Evolutionary conservation across 1,140 invertebrate species (phyloP).

Genomic region (Platyscapa corneri): DNA sequence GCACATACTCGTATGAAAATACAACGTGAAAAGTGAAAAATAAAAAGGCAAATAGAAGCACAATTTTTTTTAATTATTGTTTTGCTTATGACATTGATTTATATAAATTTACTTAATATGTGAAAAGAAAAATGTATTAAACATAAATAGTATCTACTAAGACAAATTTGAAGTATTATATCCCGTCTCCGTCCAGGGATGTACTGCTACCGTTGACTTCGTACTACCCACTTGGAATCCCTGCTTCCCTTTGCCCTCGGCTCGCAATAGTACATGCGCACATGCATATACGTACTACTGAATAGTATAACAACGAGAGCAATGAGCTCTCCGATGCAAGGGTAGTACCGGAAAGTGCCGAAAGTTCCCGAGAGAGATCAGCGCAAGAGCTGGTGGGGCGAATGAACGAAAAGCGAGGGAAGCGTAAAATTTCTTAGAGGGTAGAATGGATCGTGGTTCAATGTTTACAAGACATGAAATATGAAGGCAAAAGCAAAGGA

Average conservation of each 20-base stretch:
- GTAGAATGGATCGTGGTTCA: neutral
- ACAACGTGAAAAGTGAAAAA: no score
- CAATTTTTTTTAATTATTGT: no score
- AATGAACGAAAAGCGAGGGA: neutral
- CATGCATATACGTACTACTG: constrained; percentile 32
- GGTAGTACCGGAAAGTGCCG: constrained; percentile 49
- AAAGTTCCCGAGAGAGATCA: constrained; percentile 43
- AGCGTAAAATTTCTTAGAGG: neutral
- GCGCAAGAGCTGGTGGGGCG: no score
- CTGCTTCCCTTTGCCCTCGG: constrained; percentile 52
- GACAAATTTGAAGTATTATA: constrained; percentile 31
- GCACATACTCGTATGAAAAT: no score
- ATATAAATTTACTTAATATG: no score
- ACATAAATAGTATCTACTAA: no score
- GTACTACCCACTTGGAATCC: neutral
- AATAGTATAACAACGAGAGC: constrained; percentile 21
- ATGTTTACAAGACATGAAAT: neutral
- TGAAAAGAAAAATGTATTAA: no score
- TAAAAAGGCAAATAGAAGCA: no score
- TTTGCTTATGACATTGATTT: no score
- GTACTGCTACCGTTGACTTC: constrained; percentile 63
- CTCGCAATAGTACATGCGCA: constrained; percentile 30
- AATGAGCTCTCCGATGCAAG: constrained; percentile 18
- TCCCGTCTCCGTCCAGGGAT: constrained; percentile 67
- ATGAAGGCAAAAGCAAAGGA: neutral